Evolutionary conservation across 2,113 vertebrate genomes (phyloP), one percentile per base, ranked within the genome.

Genomic region (Caranx melampygus): DNA sequence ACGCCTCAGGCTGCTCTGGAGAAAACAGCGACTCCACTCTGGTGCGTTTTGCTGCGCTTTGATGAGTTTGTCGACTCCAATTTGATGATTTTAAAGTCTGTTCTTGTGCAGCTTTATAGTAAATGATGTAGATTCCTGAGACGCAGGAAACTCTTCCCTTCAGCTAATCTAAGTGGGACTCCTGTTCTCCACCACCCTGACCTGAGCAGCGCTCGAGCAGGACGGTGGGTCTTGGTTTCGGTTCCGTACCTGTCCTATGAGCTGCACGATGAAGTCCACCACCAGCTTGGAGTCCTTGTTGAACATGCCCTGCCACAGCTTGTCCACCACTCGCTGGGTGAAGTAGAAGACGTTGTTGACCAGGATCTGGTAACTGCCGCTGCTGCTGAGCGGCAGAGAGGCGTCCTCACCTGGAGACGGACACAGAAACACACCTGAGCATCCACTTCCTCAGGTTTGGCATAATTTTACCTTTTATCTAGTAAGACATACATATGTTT

Each of bases 271-370:
- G 91, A 99, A 99, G 66, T 99, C 98, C 92, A 99, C 97, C 81
- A 99, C 97, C 83, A 98, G 94, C 85, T 99, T 99, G 91, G 98
- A 98, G 89, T 99, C 98, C 93, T 98, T 99, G 95, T 97, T 99
- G 95, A 99, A 99, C 97, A 99, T 98, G 81, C 98, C 97, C 95
- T 99, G 98, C 98, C 98, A 99, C 86, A 99, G 96, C 89, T 99
- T 99, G 94, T 99, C 98, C 92, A 99, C 98, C 84, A 99, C 96
- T 49, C 98, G 95, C 84, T 99, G 98, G 12, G 96, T 97, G 91
- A 99, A 99, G 93, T 99, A 99, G 94, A 99, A 99, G 60, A 99
- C 97, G 3, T 99, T 99, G 95, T 97, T 97, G 88, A 99, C 98
- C 95, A 99, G 94, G 40, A 97, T 95, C 90, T 98, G 97, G 88